These are phyloP conservation scores for Drosophila buzzatii DNA, from an alignment of 2,888 invertebrate species.

Conservation along the genomic window DNA sequence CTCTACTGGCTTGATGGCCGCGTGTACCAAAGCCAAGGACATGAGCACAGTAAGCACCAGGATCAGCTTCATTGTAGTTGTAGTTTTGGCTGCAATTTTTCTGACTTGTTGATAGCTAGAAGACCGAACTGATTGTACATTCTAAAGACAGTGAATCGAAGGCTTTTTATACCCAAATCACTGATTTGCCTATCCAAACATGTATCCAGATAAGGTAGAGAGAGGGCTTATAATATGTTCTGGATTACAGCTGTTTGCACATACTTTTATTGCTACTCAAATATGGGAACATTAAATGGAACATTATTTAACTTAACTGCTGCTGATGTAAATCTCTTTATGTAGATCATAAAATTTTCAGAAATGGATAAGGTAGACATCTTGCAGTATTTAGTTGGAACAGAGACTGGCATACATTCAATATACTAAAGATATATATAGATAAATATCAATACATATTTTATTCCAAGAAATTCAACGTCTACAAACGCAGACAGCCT, in stretches of 20 bases:
- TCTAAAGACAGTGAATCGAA: neutral
- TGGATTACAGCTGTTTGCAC: neutral
- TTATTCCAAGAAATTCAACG: conserved; percentile 34
- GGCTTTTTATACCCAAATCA: neutral
- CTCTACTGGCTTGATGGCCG: neutral
- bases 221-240: neutral
- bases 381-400: too few species aligned
- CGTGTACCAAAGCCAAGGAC: conserved; percentile 1
- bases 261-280: neutral
- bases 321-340: neutral
- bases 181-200: neutral
- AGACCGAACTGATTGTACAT: neutral
- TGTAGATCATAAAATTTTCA: neutral
- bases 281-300: neutral
- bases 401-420: too few species aligned
- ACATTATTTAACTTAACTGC: neutral
- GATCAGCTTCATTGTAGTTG: conserved; percentile 13
- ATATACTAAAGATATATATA: neutral
- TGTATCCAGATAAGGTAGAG: conserved; percentile 6
- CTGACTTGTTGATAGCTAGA: neutral
- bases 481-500: conserved; percentile 84
- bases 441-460: neutral
- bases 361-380: neutral
- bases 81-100: neutral
- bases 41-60: conserved; percentile 4